Conservation (phyloP, 2,888 invertebrate genomes). For the Bursaphelenchus okinawaensis region DNA sequence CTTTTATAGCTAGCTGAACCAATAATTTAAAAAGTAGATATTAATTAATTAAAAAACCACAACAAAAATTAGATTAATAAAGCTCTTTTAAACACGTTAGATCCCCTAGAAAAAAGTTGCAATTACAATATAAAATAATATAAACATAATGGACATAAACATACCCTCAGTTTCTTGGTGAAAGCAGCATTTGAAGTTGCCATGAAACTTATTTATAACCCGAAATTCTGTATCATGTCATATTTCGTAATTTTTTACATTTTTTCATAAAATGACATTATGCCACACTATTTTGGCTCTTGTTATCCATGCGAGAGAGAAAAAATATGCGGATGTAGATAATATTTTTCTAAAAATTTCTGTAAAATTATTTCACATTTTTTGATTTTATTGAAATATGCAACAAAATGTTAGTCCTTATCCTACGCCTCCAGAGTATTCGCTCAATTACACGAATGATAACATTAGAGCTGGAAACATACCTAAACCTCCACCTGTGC, state of each 20-base stretch:
- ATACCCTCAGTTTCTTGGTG: neutral
- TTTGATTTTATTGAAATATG: neutral
- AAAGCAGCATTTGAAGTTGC: neutral
- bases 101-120: too few species aligned
- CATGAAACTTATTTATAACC: neutral
- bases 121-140: too few species aligned
- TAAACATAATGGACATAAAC: neutral
- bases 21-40: too few species aligned
- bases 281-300: neutral
- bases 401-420: slow-evolving; percentile 38
- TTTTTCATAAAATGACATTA: neutral
- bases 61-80: too few species aligned
- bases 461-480: slow-evolving; percentile 26
- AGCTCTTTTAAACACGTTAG: too few species aligned
- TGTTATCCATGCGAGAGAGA: neutral
- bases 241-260: neutral
- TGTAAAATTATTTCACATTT: neutral
- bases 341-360: neutral
- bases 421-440: slow-evolving; percentile 53
- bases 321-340: neutral
- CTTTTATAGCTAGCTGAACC: slow-evolving; percentile 82
- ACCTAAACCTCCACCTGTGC: slow-evolving; percentile 47
- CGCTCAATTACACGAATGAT: slow-evolving; percentile 41
- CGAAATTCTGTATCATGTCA: neutral
- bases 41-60: neutral